Conservation (phyloP, 2,888 invertebrate genomes). For the Agrotis clavis region DNA sequence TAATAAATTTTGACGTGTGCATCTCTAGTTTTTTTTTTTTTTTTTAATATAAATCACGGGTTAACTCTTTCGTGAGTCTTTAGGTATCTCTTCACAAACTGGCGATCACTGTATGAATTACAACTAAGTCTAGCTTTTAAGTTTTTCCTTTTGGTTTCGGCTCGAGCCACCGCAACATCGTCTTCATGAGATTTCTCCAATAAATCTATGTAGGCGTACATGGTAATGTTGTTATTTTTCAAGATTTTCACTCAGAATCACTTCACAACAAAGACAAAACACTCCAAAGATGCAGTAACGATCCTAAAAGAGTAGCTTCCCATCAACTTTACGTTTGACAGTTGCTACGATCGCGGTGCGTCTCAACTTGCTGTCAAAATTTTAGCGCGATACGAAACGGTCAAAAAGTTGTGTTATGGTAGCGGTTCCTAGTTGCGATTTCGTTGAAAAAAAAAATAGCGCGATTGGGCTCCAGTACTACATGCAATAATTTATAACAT, state of each 20-base stretch:
- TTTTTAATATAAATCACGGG: too few relatives aligned
- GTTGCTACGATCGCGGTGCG: background rate
- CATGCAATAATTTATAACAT: too few relatives aligned
- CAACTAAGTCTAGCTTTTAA: too few relatives aligned
- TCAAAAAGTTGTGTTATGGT: conserved; percentile 2
- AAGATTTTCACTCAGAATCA: background rate
- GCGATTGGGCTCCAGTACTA: background rate
- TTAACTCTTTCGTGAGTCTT: too few relatives aligned
- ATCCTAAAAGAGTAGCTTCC: background rate
- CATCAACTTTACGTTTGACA: background rate
- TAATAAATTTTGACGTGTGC: conserved; percentile 5
- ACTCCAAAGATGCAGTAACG: background rate
- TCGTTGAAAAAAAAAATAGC: conserved; percentile 3
- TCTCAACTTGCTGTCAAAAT: conserved; percentile 1
- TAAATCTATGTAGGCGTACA: too few relatives aligned
- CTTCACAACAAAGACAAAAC: background rate
- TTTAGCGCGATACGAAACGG: conserved; percentile 5
- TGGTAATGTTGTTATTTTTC: too few relatives aligned
- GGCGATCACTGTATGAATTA: too few relatives aligned
- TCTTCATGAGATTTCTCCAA: too few relatives aligned
- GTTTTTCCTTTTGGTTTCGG: too few relatives aligned
- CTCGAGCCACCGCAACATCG: too few relatives aligned
- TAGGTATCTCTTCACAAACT: too few relatives aligned
- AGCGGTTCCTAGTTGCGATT: conserved; percentile 4
- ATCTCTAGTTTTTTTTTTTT: conserved; percentile 7